Conservation (phyloP, 2,888 invertebrate species). For the Tenthredo distinguenda region DNA sequence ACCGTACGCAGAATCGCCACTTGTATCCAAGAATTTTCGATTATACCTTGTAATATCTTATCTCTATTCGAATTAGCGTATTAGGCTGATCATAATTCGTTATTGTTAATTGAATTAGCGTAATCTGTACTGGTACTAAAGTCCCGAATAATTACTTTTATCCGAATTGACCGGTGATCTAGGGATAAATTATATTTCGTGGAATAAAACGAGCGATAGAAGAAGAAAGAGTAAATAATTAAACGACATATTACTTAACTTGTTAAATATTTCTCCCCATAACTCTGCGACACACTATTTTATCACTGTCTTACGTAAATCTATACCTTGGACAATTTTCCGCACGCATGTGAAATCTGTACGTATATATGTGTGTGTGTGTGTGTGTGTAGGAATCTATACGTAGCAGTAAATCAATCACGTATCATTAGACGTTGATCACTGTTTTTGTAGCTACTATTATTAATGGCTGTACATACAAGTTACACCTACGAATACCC, state of each 20-base stretch:
- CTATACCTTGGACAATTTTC: background rate
- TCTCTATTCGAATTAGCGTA: background rate
- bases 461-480: constrained; percentile 33
- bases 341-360: background rate
- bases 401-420: constrained; percentile 41
- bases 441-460: constrained; percentile 46
- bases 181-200: background rate
- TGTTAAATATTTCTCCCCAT: background rate
- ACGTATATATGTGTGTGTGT: background rate
- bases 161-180: background rate
- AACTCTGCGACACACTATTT: background rate
- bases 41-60: background rate
- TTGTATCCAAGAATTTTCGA: constrained; percentile 1
- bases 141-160: background rate
- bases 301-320: constrained; percentile 1
- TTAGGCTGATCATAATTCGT: background rate
- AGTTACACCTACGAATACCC: constrained; percentile 18
- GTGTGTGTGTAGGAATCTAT: background rate
- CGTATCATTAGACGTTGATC: constrained; percentile 48
- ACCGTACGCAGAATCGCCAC: background rate
- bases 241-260: background rate
- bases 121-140: background rate
- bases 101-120: background rate
- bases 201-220: background rate
- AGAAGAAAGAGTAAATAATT: background rate